phyloP scores from a whole-genome alignment of 2,113 vertebrate species.

The Sclerurus mexicanus region DNA sequence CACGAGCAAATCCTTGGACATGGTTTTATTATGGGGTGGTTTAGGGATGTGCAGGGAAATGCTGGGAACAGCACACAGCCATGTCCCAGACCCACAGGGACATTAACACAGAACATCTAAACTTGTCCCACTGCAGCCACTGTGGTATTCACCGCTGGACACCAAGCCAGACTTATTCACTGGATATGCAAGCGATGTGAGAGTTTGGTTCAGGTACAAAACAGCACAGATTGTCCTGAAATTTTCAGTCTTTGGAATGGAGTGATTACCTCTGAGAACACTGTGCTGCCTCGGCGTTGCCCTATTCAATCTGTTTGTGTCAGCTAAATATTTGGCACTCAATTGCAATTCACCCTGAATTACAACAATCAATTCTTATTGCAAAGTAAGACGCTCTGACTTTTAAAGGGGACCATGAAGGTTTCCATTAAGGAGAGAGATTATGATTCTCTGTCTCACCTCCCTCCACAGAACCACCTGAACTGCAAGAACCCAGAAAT shows the following conservation, averaged over 20 bases:
- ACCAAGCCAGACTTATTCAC: neutral
- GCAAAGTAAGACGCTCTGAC: slow-evolving; percentile 76
- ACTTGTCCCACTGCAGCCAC: fast-evolving
- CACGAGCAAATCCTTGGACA: fast-evolving
- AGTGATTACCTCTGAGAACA: slow-evolving; percentile 37
- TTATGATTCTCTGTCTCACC: slow-evolving; percentile 76
- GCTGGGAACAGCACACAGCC: fast-evolving
- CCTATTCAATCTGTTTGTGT: slow-evolving; percentile 75
- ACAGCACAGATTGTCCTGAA: neutral
- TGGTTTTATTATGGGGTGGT: neutral
- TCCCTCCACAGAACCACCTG: slow-evolving; percentile 31
- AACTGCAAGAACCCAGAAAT: neutral
- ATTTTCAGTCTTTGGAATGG: neutral
- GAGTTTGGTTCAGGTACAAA: neutral
- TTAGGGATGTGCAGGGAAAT: neutral
- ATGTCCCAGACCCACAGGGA: neutral
- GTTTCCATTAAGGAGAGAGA: slow-evolving; percentile 84
- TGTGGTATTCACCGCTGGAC: neutral
- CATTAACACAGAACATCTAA: fast-evolving
- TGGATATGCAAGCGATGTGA: neutral
- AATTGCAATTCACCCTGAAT: slow-evolving; percentile 81
- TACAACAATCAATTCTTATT: slow-evolving; percentile 87
- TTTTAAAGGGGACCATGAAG: slow-evolving; percentile 79
- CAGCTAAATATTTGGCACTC: slow-evolving; percentile 71
- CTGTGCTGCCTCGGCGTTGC: neutral